phyloP scores from a whole-genome alignment of 2,113 vertebrate species.

The Gasterosteus nipponicus region DNA sequence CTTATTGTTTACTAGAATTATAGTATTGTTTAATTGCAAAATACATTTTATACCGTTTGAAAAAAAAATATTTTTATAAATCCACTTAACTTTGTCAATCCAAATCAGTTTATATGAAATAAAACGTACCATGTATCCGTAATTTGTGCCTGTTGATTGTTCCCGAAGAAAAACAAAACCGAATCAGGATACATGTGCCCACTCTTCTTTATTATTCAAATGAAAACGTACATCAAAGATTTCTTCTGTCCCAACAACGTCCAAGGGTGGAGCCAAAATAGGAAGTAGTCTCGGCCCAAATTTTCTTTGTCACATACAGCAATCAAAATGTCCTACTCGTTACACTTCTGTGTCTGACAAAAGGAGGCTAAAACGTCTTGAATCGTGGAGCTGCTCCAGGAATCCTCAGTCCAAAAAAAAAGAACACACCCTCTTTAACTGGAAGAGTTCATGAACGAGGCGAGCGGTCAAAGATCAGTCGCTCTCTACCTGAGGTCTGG shows the following conservation, averaged over 20 bases:
- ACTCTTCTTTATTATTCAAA: slow-evolving; percentile 35
- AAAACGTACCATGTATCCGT: slow-evolving; percentile 43
- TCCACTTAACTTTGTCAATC: slow-evolving; percentile 48
- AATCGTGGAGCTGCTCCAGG: neutral
- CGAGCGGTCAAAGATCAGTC: slow-evolving; percentile 25
- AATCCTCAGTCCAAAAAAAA: neutral
- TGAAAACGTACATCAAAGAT: slow-evolving; percentile 35
- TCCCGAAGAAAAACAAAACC: neutral
- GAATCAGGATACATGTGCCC: neutral
- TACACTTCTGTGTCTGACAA: neutral
- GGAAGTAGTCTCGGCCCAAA: neutral
- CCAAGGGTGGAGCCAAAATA: neutral
- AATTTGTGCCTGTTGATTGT: slow-evolving; percentile 1
- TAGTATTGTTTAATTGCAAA: slow-evolving; percentile 23
- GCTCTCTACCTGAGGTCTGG: slow-evolving; percentile 4
- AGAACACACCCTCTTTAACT: neutral
- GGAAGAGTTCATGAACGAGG: slow-evolving; percentile 27
- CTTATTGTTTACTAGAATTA: slow-evolving; percentile 51
- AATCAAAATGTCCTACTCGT: neutral
- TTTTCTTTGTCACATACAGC: neutral
- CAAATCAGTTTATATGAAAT: slow-evolving; percentile 53
- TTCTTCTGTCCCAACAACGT: neutral
- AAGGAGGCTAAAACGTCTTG: neutral
- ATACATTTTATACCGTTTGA: slow-evolving; percentile 55
- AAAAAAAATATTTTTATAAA: slow-evolving; percentile 67